Conservation (phyloP, 2,888 invertebrate species). For the Tipula confusa region DNA sequence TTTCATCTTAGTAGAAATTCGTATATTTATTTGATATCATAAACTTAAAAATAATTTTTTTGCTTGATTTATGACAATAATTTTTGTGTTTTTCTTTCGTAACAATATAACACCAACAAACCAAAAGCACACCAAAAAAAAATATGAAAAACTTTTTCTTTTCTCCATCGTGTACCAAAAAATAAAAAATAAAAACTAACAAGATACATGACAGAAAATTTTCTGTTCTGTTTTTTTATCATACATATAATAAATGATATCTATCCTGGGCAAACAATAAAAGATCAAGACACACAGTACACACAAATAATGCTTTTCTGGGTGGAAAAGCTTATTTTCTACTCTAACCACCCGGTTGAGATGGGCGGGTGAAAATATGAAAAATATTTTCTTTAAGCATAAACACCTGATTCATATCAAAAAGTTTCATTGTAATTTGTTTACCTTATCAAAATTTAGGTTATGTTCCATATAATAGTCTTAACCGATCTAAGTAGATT, state of each 20-base stretch:
- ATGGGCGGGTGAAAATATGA: neutral
- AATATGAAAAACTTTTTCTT: neutral
- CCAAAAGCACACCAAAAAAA: neutral
- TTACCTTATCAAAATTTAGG: neutral
- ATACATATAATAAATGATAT: neutral
- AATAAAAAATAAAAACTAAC: neutral
- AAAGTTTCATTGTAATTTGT: neutral
- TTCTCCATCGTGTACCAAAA: neutral
- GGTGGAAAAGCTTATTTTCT: neutral
- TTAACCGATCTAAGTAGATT: too few relatives aligned
- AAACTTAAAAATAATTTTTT: constrained; percentile 3
- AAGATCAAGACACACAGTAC: neutral
- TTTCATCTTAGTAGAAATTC: neutral
- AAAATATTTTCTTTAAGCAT: neutral
- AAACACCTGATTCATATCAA: neutral
- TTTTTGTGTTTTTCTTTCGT: constrained; percentile 15
- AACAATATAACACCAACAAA: neutral
- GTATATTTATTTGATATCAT: constrained; percentile 25
- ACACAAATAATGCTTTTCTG: neutral
- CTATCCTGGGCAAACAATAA: neutral
- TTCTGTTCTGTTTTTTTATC: neutral
- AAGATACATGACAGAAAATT: neutral
- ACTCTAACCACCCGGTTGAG: neutral
- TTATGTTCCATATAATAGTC: neutral
- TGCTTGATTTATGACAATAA: constrained; percentile 25